Evolutionary conservation across 2,797 vertebrate species (phyloP).

Genomic region (Lagorchestes hirsutus): DNA sequence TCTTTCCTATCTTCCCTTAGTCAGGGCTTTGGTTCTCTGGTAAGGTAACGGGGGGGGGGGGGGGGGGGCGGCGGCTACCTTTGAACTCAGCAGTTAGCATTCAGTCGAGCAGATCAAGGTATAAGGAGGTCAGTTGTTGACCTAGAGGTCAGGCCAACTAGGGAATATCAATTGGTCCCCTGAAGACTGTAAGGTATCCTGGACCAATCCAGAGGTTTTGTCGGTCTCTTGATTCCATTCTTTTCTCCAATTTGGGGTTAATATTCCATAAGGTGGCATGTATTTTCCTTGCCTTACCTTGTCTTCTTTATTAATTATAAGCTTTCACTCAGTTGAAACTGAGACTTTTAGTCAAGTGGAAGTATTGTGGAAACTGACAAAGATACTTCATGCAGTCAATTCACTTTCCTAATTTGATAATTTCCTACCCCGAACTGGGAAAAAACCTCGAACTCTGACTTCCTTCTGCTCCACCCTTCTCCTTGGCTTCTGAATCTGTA

Average conservation of each 20-base stretch:
- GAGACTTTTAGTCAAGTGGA: constrained; percentile 42
- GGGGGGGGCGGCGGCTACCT: constrained; percentile 77
- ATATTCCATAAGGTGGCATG: constrained; percentile 49
- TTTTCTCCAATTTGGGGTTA: constrained; percentile 63
- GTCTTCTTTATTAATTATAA: constrained; percentile 73
- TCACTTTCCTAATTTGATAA: constrained; percentile 38
- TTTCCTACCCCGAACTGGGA: not conserved
- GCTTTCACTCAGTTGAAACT: constrained; percentile 62
- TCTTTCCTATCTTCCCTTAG: constrained; percentile 65
- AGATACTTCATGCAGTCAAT: constrained; percentile 39
- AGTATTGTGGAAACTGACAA: not conserved
- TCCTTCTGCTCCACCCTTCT: not conserved
- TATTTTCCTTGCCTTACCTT: constrained; percentile 57
- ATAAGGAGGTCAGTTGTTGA: constrained; percentile 85
- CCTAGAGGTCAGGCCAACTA: constrained; percentile 83
- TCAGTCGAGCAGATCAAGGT: constrained; percentile 83
- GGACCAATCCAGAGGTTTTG: constrained; percentile 68
- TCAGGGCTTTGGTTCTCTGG: constrained; percentile 77
- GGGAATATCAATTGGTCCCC: constrained; percentile 79
- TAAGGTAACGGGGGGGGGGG: constrained; percentile 77
- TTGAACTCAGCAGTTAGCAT: constrained; percentile 68
- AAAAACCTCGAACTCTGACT: constrained; percentile 11
- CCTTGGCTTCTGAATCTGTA: not conserved
- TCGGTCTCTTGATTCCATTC: constrained; percentile 77
- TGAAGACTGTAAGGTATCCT: constrained; percentile 70